A percentile compares a stretch with the other conserved stretches of the same genome.
These are phyloP conservation scores for Acinonyx jubatus DNA, from an alignment of 2,113 vertebrate species.

Conservation along the genomic window DNA sequence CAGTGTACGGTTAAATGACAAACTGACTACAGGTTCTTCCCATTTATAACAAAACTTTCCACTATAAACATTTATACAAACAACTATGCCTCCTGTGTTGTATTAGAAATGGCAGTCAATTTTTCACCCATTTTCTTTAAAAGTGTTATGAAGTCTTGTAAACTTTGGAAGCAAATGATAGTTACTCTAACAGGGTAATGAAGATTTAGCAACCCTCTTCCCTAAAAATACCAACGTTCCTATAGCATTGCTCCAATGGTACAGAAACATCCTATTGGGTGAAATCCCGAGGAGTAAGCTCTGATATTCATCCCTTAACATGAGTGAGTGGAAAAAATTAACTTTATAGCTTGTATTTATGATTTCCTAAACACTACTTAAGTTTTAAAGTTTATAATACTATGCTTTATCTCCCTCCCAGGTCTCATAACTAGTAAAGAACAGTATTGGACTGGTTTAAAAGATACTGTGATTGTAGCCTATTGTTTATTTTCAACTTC, in stretches of 20 bases:
- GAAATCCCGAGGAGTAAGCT: neutral
- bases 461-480: neutral
- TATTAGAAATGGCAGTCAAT: neutral
- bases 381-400: neutral
- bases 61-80: neutral
- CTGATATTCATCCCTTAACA: neutral
- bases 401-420: neutral
- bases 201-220: neutral
- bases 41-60: neutral
- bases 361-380: neutral
- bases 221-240: neutral
- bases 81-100: neutral
- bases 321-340: neutral
- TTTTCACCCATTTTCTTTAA: conserved; percentile 2
- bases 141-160: neutral
- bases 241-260: neutral
- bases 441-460: neutral
- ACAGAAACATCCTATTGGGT: neutral
- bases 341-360: neutral
- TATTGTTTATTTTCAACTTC: neutral
- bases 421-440: neutral
- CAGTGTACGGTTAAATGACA: neutral
- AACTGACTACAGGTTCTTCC: neutral
- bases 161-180: neutral
- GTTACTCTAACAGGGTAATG: neutral